Percentiles rank a stretch among this genome's conserved stretches.
phyloP scores from a whole-genome alignment of 1,140 invertebrate species.

The Drosophila ficusphila region DNA sequence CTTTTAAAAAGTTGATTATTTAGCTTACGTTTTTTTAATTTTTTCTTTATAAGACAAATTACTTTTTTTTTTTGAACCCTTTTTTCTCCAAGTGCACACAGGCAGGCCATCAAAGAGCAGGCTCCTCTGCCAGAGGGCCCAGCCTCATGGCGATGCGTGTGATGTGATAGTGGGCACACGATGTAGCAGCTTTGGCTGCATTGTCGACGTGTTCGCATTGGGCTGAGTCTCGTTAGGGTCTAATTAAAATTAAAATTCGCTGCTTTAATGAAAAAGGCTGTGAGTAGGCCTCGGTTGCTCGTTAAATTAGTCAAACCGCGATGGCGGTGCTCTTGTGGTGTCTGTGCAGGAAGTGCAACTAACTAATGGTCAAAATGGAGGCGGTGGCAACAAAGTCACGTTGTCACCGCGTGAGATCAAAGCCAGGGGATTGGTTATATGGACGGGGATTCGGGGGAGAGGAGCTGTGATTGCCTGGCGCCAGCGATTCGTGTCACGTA shows the following conservation, averaged over 20 bases:
- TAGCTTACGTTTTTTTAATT: no score
- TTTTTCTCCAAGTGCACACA: not conserved
- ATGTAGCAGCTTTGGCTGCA: conserved; percentile 3
- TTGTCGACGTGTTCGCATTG: conserved; percentile 9
- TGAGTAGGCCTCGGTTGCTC: conserved; percentile 46
- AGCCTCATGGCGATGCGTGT: conserved; percentile 18
- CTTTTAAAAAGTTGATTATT: no score
- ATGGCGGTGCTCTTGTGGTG: conserved; percentile 9
- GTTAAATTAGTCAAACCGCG: conserved; percentile 56
- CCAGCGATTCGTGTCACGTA: conserved; percentile 51
- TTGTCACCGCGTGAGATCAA: conserved; percentile 61
- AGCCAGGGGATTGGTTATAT: conserved; percentile 34
- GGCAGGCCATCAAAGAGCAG: conserved; percentile 18
- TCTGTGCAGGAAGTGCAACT: conserved; percentile 2
- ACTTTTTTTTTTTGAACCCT: no score
- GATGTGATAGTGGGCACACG: conserved; percentile 5
- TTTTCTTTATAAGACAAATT: no score
- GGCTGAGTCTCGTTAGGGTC: conserved; percentile 67
- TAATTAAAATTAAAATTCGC: conserved; percentile 81
- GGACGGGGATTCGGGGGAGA: not conserved
- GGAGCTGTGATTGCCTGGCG: conserved; percentile 26
- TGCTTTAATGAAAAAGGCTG: conserved; percentile 76
- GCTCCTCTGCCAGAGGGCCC: conserved; percentile 16
- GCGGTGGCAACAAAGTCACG: conserved; percentile 55
- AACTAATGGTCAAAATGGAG: conserved; percentile 30